Evolutionary conservation across 2,797 vertebrate genomes (phyloP), one percentile per base, ranked within the genome.

Genomic region (Sternotherus odoratus): DNA sequence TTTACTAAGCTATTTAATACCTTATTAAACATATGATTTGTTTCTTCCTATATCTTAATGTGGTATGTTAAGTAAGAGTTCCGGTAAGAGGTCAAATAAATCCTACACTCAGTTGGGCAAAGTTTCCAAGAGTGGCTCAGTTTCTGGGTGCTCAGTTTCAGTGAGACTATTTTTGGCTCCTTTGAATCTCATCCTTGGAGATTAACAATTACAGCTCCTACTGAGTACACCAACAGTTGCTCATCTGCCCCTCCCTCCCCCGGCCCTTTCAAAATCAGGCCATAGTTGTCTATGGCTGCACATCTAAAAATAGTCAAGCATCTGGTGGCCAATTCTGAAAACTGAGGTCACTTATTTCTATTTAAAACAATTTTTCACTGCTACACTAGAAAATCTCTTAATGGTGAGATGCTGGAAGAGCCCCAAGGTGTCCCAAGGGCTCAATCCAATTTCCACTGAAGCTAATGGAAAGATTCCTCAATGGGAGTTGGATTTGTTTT

Each of bases 1-100:
- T 97, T 96, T 97, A 97, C 93, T 95, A 96, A 95, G 95, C 94
- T 94, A 92, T 95, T 97, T 97, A 96, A 96, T 97, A 97, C 83
- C 81, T 96, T 97, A 96, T 97, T 97, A 97, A 97, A 94, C 95
- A 96, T 95, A 96, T 72, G 87, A 97, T 96, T 96, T 97, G 95
- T 96, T 97, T 96, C 95, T 92, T 94, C 91, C 86, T 90, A 36
- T 48, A 85, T 83, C 81, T 96, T 94, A 93, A 95, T 89, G 80
- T 75, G 92, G 82, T 96, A 81, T 82, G 95, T 96, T 92, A 97
- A 89, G 85, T 46, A 77, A 95, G 54, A 26, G 77, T 94, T 96
- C 93, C 94, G 91, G 95, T 95, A 90, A 93, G 89, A 91, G 84
- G 91, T 53, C 78, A 88, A 88, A 90, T 81, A 77, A 77, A 96